Evolutionary conservation across 2,113 vertebrate genomes (phyloP).

Genomic region (Sakesphorus luctuosus): DNA sequence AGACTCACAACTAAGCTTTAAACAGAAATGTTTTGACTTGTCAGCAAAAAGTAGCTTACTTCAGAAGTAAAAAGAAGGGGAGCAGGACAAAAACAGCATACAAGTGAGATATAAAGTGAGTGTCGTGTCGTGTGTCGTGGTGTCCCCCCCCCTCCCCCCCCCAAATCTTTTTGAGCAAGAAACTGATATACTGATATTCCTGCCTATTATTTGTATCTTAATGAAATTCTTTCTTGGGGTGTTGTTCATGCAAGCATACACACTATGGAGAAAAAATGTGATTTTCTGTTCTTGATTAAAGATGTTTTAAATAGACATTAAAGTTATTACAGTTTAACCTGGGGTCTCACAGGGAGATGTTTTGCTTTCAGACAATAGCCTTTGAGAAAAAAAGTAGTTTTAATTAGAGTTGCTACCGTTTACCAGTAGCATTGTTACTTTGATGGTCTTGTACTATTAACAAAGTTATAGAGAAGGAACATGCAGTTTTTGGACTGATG

Average conservation of each 20-base stretch:
- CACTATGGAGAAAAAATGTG: accelerated
- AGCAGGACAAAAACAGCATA: not conserved
- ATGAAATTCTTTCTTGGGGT: not conserved
- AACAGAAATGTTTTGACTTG: slow-evolving; percentile 15
- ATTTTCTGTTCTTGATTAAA: not conserved
- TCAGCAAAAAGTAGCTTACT: not conserved
- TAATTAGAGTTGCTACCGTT: not conserved
- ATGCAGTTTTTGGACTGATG: not conserved
- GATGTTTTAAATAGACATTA: not conserved
- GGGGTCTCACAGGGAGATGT: not conserved
- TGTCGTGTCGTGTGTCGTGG: no score
- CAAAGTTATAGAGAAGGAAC: not conserved
- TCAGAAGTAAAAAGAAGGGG: not conserved
- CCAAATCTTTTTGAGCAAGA: not conserved
- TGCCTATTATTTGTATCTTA: not conserved
- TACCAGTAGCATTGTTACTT: not conserved
- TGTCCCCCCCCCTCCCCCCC: no score
- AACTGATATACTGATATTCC: not conserved
- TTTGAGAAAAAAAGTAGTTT: not conserved
- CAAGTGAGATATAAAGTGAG: not conserved
- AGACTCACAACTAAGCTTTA: not conserved
- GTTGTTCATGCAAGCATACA: accelerated
- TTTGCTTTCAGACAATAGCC: not conserved
- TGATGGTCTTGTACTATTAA: not conserved
- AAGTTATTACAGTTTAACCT: not conserved